Conservation (phyloP, 2,888 invertebrate species). For the Drosophila quinaria region DNA sequence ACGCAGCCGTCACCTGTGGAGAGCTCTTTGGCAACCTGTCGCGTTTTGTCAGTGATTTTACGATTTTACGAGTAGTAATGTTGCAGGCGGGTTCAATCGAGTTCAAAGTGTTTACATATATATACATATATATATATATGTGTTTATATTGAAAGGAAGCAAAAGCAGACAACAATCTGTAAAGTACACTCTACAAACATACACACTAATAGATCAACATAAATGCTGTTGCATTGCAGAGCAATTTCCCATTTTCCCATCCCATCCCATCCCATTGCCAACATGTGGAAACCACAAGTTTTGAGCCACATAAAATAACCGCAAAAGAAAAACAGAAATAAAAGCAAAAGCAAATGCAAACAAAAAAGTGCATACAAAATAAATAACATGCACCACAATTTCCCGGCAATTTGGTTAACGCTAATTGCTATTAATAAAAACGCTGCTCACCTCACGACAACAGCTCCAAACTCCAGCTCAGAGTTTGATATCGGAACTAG, state of each 20-base stretch:
- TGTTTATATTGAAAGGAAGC: conserved; percentile 44
- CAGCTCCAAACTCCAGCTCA: background rate
- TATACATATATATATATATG: too few relatives aligned
- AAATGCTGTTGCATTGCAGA: conserved; percentile 40
- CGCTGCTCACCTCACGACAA: conserved; percentile 26
- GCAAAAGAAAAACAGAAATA: conserved; percentile 17
- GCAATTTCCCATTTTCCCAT: conserved; percentile 55
- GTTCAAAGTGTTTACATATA: conserved; percentile 66
- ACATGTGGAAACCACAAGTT: conserved; percentile 63
- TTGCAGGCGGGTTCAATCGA: conserved; percentile 62
- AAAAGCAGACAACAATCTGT: conserved; percentile 36
- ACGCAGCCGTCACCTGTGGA: conserved; percentile 30
- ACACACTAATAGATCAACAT: conserved; percentile 12
- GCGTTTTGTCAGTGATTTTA: conserved; percentile 38
- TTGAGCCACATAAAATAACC: conserved; percentile 59
- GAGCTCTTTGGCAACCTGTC: conserved; percentile 28
- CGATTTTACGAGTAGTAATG: conserved; percentile 6
- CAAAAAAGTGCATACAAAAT: conserved; percentile 16
- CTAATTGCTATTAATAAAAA: conserved; percentile 76
- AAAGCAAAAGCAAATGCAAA: conserved; percentile 11
- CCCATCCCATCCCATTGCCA: conserved; percentile 40
- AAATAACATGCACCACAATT: conserved; percentile 43
- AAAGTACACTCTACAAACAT: background rate
- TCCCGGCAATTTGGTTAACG: conserved; percentile 47
- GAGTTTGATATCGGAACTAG: conserved; percentile 20